phyloP scores from a whole-genome alignment of 1,140 invertebrate genomes.

The Brachionus rubens region DNA sequence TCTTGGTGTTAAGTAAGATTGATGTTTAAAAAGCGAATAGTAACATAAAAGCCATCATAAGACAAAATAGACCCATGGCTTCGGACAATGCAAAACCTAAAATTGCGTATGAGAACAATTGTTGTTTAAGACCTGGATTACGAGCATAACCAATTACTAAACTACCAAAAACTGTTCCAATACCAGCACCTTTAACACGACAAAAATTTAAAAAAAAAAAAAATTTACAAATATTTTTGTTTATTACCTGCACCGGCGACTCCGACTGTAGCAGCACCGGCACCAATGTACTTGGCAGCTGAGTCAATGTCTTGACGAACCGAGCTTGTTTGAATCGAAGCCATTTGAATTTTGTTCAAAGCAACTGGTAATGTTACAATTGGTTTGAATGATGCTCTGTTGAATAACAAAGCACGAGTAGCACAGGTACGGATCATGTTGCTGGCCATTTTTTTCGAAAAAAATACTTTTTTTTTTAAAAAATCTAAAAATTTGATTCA shows the following conservation, averaged over 20 bases:
- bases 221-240: background rate
- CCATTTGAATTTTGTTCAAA: conserved; percentile 38
- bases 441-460: conserved; percentile 11
- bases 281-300: conserved; percentile 99
- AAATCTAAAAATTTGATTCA: background rate
- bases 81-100: conserved; percentile 98
- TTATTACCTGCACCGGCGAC: conserved; percentile 89
- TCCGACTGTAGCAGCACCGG: conserved; percentile 98
- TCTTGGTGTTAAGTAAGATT: too few relatives aligned
- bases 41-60: conserved; percentile 98
- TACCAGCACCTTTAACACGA: conserved; percentile 79
- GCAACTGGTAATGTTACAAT: conserved; percentile 17
- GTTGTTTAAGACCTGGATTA: conserved; percentile 95
- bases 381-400: conserved; percentile 30
- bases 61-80: conserved; percentile 99
- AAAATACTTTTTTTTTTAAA: background rate
- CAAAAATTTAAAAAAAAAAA: background rate
- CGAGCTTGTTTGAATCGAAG: conserved; percentile 77
- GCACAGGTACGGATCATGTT: conserved; percentile 29
- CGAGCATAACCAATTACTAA: conserved; percentile 96
- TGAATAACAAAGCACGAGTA: conserved; percentile 16
- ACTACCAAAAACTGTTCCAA: conserved; percentile 98
- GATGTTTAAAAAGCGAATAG: conserved; percentile 45
- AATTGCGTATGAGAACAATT: conserved; percentile 98
- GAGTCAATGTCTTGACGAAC: conserved; percentile 95